These are phyloP conservation scores for Anniella stebbinsi DNA, from an alignment of 2,797 vertebrate species.

Conservation along the genomic window DNA sequence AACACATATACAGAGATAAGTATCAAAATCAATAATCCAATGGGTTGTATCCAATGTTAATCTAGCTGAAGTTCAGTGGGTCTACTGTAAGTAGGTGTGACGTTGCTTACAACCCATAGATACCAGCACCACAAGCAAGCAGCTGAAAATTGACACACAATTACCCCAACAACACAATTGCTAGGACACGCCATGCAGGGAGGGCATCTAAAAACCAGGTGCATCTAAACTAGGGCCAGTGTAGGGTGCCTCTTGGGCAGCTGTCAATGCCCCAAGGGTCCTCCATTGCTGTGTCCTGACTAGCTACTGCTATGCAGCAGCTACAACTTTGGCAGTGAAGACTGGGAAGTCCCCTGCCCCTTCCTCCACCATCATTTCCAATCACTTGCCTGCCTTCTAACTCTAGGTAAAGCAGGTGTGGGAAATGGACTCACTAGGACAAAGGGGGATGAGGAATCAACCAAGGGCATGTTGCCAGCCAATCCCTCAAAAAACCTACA, in stretches of 20 bases:
- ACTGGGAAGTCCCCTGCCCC: not conserved
- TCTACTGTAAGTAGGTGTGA: too few relatives aligned
- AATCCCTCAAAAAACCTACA: too few relatives aligned
- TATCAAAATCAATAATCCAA: not conserved
- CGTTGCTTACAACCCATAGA: too few relatives aligned
- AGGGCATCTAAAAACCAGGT: not conserved
- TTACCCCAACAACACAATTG: not conserved
- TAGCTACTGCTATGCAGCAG: too few relatives aligned
- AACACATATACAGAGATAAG: not conserved
- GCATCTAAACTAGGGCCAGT: not conserved
- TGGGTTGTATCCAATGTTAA: not conserved
- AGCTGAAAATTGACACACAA: not conserved
- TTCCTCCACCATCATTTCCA: too few relatives aligned
- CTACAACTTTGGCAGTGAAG: not conserved
- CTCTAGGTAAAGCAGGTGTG: not conserved
- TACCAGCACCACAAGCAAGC: too few relatives aligned
- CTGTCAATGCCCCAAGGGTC: not conserved
- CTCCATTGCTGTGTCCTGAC: not conserved
- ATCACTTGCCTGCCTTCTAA: not conserved
- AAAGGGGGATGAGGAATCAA: not conserved
- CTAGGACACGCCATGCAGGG: too few relatives aligned
- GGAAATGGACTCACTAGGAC: not conserved
- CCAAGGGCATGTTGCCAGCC: not conserved
- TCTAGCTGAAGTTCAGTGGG: too few relatives aligned
- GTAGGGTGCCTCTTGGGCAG: not conserved